A percentile compares a stretch with the other conserved stretches of the same genome.
Conservation (phyloP, 2,888 invertebrate species). For the Cactoblastis cactorum region DNA sequence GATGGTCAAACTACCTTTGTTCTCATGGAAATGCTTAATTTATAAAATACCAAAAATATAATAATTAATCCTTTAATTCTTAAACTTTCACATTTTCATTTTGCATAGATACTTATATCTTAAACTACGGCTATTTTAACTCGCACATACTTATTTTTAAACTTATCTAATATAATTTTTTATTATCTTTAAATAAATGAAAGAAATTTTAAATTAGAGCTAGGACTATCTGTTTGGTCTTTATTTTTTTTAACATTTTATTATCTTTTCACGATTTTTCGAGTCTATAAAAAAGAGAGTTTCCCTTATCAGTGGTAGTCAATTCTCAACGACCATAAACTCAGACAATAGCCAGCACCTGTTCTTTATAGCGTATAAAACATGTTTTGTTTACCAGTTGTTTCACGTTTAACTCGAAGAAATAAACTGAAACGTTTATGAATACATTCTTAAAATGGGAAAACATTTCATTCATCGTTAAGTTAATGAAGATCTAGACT, state of each 20-base stretch:
- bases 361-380: conserved; percentile 37
- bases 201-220: too few species aligned
- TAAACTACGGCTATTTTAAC: too few species aligned
- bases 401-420: conserved; percentile 4
- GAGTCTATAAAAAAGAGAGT: not conserved
- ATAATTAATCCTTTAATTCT: too few species aligned
- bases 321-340: conserved; percentile 33
- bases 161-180: too few species aligned
- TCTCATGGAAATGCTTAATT: too few species aligned
- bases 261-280: not conserved
- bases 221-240: too few species aligned
- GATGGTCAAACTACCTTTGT: too few species aligned
- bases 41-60: too few species aligned
- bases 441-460: not conserved
- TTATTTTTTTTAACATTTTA: not conserved
- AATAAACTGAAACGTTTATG: conserved; percentile 7
- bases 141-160: too few species aligned
- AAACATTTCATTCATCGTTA: not conserved
- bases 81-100: too few species aligned
- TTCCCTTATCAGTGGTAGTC: conserved; percentile 17
- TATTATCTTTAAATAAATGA: too few species aligned
- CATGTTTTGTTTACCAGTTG: conserved; percentile 31
- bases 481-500: not conserved
- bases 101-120: too few species aligned
- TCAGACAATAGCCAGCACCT: conserved; percentile 33